Evolutionary conservation across 2,797 vertebrate genomes (phyloP), one percentile per base, ranked within the genome.

Genomic region (Cuniculus paca): DNA sequence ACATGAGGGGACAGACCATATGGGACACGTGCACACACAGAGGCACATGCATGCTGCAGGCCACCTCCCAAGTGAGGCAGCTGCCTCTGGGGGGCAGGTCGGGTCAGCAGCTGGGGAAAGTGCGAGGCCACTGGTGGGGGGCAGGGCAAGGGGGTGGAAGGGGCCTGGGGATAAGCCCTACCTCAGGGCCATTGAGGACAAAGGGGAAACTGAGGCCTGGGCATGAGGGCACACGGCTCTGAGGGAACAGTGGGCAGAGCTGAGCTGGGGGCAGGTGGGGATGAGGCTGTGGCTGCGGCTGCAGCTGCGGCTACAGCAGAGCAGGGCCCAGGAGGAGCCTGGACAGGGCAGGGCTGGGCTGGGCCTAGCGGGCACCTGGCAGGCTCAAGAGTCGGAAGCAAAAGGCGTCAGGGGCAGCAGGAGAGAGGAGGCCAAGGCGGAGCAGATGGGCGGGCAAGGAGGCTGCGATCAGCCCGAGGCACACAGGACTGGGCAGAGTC

Each of bases 61-160:
- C 31, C 61, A 31, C 36, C 50, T 84, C 61, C 88, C 61, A 7
- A 0, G 50, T 84, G 85, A 39, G 36, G 39, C 97, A 96, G 95
- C 97, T 97, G 97, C 94, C 94, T 95, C 60, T 42, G 39, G 45
- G 70, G 22, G 85, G 58, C 65, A 90, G 86, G 42, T 78, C 22
- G 39, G 90, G 79, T 78, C 75, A 80, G 94, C 93, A 96, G 97
- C 95, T 97, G 95, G 83, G 78, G 72, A 91, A 20, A 61, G 11
- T 45, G 50, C 56, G 26, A 84, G 72, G 65, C 2, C 39, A 31
- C 78, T 45, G 84, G 72, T 39, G 19, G 80, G 45, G 8, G 16
- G 7, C 50, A 31, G 42, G 20, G 20, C 6, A 4, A 19, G 34
- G 39, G 58, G 7, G 16, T 77, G 58, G 56, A 60, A 34, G 58